A percentile compares a stretch with the other conserved stretches of the same genome.
phyloP scores from a whole-genome alignment of 2,797 vertebrate genomes.

The Myotis pilosus region DNA sequence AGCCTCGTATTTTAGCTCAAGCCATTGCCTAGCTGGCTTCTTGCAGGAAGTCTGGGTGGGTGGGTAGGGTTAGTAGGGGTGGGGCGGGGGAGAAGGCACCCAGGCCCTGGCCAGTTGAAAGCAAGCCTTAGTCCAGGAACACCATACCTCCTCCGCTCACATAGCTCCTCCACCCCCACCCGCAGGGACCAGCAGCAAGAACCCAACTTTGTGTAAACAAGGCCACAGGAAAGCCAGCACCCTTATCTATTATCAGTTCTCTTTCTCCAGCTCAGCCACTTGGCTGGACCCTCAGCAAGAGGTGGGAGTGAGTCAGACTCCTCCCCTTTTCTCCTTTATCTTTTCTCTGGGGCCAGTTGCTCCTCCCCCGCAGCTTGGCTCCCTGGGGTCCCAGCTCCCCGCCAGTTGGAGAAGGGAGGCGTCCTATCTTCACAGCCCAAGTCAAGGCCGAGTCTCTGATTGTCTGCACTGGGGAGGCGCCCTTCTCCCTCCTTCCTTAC shows the following conservation, averaged over 20 bases:
- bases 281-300: slow-evolving; percentile 31
- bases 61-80: not conserved
- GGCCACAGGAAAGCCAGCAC: slow-evolving; percentile 75
- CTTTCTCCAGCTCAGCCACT: slow-evolving; percentile 63
- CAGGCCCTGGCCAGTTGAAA: slow-evolving; percentile 20
- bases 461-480: slow-evolving; percentile 27
- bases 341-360: not conserved
- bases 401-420: slow-evolving; percentile 61
- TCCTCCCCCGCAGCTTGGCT: not conserved
- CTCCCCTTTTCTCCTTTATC: slow-evolving; percentile 57
- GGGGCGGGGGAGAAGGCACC: not conserved
- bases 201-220: slow-evolving; percentile 77
- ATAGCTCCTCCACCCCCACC: slow-evolving; percentile 46
- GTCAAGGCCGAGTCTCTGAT: slow-evolving; percentile 64
- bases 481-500: not conserved
- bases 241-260: slow-evolving; percentile 77
- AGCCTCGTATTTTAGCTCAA: not conserved
- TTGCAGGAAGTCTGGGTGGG: not conserved
- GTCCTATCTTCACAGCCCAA: slow-evolving; percentile 34
- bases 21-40: not conserved
- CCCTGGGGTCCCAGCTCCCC: slow-evolving; percentile 52
- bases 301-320: slow-evolving; percentile 47
- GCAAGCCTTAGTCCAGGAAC: slow-evolving; percentile 63
- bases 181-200: slow-evolving; percentile 72
- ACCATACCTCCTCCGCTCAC: slow-evolving; percentile 60